Percentiles rank a stretch among this genome's conserved stretches.
Conservation (phyloP, 1,140 invertebrate species). For the Asbolus verrucosus region DNA sequence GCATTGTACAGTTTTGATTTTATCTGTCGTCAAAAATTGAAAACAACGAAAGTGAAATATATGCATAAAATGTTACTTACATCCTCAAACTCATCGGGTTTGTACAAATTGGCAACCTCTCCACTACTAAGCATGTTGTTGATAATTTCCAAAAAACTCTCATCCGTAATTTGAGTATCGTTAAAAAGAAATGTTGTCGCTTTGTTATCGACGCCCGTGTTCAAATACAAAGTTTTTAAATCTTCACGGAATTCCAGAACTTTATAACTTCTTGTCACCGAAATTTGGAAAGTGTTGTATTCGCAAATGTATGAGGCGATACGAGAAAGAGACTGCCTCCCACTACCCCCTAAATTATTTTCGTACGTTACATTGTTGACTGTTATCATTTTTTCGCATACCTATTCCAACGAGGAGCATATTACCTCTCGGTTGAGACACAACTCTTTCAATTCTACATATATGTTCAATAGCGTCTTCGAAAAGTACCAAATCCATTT, state of each 20-base stretch:
- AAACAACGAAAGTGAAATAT: no score
- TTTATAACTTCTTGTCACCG: slow-evolving; percentile 81
- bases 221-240: slow-evolving; percentile 80
- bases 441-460: slow-evolving; percentile 81
- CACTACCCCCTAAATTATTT: slow-evolving; percentile 83
- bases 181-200: slow-evolving; percentile 84
- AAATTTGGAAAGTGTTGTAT: slow-evolving; percentile 81
- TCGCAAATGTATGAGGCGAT: slow-evolving; percentile 84
- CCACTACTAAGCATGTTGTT: slow-evolving; percentile 89
- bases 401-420: slow-evolving; percentile 86
- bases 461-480: slow-evolving; percentile 88
- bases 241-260: slow-evolving; percentile 85
- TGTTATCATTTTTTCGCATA: slow-evolving; percentile 58
- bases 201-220: slow-evolving; percentile 80
- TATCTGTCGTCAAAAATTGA: slow-evolving; percentile 72
- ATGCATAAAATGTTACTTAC: slow-evolving; percentile 69
- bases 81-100: slow-evolving; percentile 86
- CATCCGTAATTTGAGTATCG: slow-evolving; percentile 84
- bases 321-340: slow-evolving; percentile 81
- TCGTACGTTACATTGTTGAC: no score
- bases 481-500: slow-evolving; percentile 85
- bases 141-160: slow-evolving; percentile 87
- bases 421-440: slow-evolving; percentile 86
- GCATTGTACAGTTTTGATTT: slow-evolving; percentile 75
- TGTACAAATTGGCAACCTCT: slow-evolving; percentile 86